These are phyloP conservation scores for Andrena fulva DNA, from an alignment of 2,888 invertebrate species.

Conservation along the genomic window DNA sequence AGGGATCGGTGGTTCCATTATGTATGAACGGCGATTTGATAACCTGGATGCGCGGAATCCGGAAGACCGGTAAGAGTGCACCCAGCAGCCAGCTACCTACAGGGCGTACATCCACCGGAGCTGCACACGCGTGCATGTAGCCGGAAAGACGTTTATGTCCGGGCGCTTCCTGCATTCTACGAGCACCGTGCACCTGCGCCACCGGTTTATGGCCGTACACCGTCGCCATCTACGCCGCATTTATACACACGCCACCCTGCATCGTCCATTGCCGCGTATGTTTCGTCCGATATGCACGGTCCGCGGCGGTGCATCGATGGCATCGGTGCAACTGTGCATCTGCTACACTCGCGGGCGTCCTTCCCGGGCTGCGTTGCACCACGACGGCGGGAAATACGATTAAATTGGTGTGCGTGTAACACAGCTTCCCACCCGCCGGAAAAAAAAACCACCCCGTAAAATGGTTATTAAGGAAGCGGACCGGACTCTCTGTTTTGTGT, in stretches of 20 bases:
- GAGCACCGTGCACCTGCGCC: slow-evolving; percentile 73
- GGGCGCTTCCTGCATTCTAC: slow-evolving; percentile 69
- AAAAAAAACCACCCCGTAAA: slow-evolving; percentile 7
- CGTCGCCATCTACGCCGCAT: slow-evolving; percentile 57
- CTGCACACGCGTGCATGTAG: slow-evolving; percentile 6
- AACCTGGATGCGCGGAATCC: slow-evolving; percentile 65
- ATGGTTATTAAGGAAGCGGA: slow-evolving; percentile 20
- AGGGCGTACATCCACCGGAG: not conserved
- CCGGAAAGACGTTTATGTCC: slow-evolving; percentile 74
- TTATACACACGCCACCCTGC: slow-evolving; percentile 32
- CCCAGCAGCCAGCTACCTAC: not conserved
- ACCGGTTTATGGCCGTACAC: slow-evolving; percentile 60
- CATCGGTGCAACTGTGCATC: slow-evolving; percentile 25
- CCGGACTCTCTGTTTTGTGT: not conserved
- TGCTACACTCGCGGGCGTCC: slow-evolving; percentile 17
- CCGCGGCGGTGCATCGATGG: not conserved
- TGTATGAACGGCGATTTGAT: slow-evolving; percentile 81
- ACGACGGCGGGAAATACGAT: slow-evolving; percentile 21
- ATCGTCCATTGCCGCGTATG: not conserved
- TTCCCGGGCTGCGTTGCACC: not conserved
- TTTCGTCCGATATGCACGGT: not conserved
- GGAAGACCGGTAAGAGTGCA: slow-evolving; percentile 53
- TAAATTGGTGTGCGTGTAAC: slow-evolving; percentile 28
- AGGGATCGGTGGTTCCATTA: slow-evolving; percentile 75
- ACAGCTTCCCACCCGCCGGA: slow-evolving; percentile 6